phyloP scores from a whole-genome alignment of 2,888 invertebrate species.

The Epinotia demarniana region DNA sequence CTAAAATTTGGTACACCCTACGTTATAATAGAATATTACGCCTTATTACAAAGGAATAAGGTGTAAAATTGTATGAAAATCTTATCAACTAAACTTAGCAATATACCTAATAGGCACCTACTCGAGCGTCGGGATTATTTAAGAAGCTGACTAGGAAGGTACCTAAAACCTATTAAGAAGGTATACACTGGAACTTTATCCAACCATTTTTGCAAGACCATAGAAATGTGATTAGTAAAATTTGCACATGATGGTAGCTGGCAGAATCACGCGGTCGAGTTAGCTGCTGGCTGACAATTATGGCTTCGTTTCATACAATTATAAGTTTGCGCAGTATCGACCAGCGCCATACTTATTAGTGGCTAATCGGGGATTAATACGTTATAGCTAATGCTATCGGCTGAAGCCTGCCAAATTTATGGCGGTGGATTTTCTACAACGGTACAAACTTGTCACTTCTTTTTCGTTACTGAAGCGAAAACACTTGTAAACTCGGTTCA shows the following conservation, averaged over 20 bases:
- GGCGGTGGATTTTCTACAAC: not conserved
- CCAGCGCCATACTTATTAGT: constrained; percentile 49
- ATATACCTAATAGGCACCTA: too few species aligned
- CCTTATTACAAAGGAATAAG: too few species aligned
- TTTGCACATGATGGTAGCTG: not conserved
- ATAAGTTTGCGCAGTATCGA: constrained; percentile 64
- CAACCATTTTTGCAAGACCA: not conserved
- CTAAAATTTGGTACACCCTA: too few species aligned
- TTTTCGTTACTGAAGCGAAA: not conserved
- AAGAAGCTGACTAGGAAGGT: not conserved
- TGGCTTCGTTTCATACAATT: constrained; percentile 74
- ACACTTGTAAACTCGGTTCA: not conserved
- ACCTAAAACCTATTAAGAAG: not conserved
- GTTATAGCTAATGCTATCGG: constrained; percentile 4
- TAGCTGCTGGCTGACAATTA: constrained; percentile 65
- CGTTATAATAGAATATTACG: too few species aligned
- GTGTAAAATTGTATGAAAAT: too few species aligned
- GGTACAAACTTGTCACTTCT: not conserved
- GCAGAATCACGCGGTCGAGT: constrained; percentile 49
- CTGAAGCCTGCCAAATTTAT: constrained; percentile 24
- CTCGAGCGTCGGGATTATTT: not conserved
- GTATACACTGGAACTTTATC: not conserved
- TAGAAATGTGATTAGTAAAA: not conserved
- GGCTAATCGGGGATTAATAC: constrained; percentile 35
- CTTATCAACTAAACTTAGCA: too few species aligned